phyloP scores from a whole-genome alignment of 2,113 vertebrate genomes.

The Zosterops lateralis region DNA sequence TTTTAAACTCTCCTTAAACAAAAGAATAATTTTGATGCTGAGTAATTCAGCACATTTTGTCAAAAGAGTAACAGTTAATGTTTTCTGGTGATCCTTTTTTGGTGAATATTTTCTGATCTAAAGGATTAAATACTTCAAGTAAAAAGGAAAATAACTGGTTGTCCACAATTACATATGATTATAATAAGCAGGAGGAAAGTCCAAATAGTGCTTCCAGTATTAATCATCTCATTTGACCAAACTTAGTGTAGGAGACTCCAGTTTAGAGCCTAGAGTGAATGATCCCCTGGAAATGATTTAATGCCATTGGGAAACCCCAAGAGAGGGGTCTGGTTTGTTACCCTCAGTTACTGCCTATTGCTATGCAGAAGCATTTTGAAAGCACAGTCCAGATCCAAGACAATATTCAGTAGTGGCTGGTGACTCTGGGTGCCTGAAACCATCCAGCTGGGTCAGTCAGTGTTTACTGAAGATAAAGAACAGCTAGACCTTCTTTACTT shows the following conservation, averaged over 20 bases:
- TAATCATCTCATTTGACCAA: not conserved
- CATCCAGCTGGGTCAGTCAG: not conserved
- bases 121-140: not conserved
- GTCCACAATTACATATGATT: not conserved
- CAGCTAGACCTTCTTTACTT: not conserved
- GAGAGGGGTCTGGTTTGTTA: not conserved
- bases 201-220: not conserved
- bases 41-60: not conserved
- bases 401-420: not conserved
- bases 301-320: not conserved
- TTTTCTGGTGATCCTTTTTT: not conserved
- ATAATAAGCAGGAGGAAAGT: not conserved
- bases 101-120: not conserved
- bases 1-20: not conserved
- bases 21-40: not conserved
- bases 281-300: not conserved
- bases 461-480: not conserved
- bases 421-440: not conserved
- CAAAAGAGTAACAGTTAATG: not conserved
- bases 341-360: not conserved
- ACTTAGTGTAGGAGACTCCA: not conserved
- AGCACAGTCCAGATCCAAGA: not conserved
- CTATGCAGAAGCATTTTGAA: not conserved
- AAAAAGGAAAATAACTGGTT: not conserved
- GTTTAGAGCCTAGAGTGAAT: not conserved